A percentile compares a stretch with the other conserved stretches of the same genome.
Conservation (phyloP, 2,113 vertebrate genomes). For the Microcebus lehilahytsara region DNA sequence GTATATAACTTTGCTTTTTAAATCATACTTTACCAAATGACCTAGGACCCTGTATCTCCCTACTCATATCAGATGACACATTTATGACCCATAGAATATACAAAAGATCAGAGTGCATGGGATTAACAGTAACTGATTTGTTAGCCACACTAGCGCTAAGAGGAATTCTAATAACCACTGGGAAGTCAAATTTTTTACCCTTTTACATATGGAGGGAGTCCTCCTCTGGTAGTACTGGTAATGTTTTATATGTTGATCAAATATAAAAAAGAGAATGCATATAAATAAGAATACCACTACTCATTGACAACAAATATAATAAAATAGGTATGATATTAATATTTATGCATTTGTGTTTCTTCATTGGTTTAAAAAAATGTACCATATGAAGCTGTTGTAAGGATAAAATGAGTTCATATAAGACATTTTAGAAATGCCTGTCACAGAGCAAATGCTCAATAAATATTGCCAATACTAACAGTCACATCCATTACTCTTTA, state of each 20-base stretch:
- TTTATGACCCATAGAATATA: not conserved
- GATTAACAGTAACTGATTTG: not conserved
- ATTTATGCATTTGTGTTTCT: not conserved
- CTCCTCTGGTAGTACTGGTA: not conserved
- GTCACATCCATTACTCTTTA: no score
- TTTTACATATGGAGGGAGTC: not conserved
- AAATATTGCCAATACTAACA: no score
- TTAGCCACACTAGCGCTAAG: not conserved
- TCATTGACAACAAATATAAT: not conserved
- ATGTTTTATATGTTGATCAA: not conserved
- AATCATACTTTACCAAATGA: not conserved
- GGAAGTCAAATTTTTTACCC: not conserved
- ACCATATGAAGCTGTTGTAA: not conserved
- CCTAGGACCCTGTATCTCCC: not conserved
- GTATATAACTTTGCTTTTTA: not conserved
- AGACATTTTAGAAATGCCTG: not conserved
- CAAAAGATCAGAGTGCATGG: not conserved
- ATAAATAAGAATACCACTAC: not conserved
- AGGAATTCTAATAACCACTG: not conserved
- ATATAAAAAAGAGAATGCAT: conserved; percentile 4
- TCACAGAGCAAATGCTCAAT: no score
- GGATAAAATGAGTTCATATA: not conserved
- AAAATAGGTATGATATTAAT: not conserved
- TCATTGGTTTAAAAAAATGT: not conserved
- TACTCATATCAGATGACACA: not conserved